Percentiles rank a stretch among this genome's conserved stretches.
phyloP scores from a whole-genome alignment of 2,888 invertebrate genomes.

The Morinoia aosen region DNA sequence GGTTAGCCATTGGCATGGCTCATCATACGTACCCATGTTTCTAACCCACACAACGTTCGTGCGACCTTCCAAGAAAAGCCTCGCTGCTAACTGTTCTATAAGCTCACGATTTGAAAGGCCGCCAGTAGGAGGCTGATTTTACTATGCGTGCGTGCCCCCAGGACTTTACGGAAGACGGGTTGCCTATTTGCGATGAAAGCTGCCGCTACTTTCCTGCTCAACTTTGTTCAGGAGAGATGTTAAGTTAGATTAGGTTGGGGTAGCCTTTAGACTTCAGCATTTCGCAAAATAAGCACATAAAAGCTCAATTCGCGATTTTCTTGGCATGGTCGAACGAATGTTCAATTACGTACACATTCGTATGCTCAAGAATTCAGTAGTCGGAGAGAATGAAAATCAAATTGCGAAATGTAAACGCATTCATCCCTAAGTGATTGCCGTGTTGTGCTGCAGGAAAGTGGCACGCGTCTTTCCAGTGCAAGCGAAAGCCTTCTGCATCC shows the following conservation, averaged over 20 bases:
- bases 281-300: neutral
- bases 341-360: neutral
- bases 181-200: neutral
- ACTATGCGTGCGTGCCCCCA: neutral
- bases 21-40: neutral
- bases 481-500: neutral
- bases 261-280: neutral
- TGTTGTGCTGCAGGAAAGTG: neutral
- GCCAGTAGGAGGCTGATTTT: neutral
- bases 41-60: neutral
- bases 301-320: neutral
- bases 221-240: neutral
- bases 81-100: neutral
- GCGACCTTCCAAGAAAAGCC: neutral
- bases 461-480: neutral
- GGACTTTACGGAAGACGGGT: neutral
- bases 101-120: neutral
- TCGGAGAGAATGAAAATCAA: neutral
- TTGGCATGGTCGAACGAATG: neutral
- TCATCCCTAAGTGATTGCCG: neutral
- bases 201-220: neutral
- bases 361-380: neutral
- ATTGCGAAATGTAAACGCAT: neutral
- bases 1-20: neutral
- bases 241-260: neutral